Evolutionary conservation across 2,113 vertebrate genomes (phyloP), one percentile per base, ranked within the genome.

Genomic region (Pygoscelis antarcticus): DNA sequence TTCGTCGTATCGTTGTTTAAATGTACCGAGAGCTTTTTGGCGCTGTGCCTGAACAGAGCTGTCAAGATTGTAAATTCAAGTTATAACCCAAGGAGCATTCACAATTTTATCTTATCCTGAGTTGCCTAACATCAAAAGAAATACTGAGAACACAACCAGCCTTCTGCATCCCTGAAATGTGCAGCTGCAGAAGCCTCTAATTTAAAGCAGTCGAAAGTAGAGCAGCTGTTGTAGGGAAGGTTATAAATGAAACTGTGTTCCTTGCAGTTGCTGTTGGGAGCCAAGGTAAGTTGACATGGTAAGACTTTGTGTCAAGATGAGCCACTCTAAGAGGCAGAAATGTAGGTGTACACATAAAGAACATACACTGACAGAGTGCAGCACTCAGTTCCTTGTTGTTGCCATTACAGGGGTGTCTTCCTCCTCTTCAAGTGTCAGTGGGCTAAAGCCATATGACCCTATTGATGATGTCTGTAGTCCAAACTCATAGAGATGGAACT

Each of bases 31-130:
- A 93, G 88, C 51, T 93, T 96, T 93, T 86, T 94, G 96, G 96
- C 32, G 0, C 82, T 70, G 61, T 55, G 91, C 92, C 89, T 54
- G 76, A 95, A 72, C 72, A 80, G 85, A 94, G 62, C 97, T 97
- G 97, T 97, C 97, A 97, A 90, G 91, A 95, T 92, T 95, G 89
- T 96, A 97, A 97, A 97, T 97, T 97, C 96, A 94, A 97, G 97
- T 90, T 93, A 95, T 97, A 97, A 97, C 89, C 89, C 90, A 86
- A 79, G 64, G 32, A 97, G 40, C 23, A 1, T 72, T 97, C 92
- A 85, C 84, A 87, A 80, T 96, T 96, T 96, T 95, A 52, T 93
- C 93, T 97, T 87, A 93, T 89, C 84, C 96, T 83, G 79, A 95
- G 87, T 65, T 93, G 82, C 85, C 91, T 89, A 95, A 85, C 87